Evolutionary conservation across 2,113 vertebrate species (phyloP), one percentile per base, ranked within the genome.

Genomic region (Okapia johnstoni): DNA sequence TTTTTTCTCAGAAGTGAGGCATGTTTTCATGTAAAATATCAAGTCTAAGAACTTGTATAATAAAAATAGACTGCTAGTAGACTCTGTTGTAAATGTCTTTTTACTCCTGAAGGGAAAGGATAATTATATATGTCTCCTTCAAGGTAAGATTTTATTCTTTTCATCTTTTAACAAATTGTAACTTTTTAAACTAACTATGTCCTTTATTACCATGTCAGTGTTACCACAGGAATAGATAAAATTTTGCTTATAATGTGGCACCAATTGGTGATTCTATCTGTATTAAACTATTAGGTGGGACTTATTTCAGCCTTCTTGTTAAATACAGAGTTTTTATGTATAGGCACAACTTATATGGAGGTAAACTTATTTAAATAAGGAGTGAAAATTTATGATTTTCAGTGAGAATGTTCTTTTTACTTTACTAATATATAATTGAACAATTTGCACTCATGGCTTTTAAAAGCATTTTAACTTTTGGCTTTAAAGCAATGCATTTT

Each of bases 361-460:
- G 76, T 54, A 15, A 55, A 63, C 16, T 54, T 43, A 66, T 94
- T 52, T 92, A 61, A 93, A 16, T 60, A 94, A 7, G 28, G 6
- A 15, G 3, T 89, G 14, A 95, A 98, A 90, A 88, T 96, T 26
- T 76, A 91, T 25, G 0, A 66, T 95, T 93, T 98, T 97, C 23
- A 40, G 12, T 95, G 13, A 9, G 10, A 94, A 28, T 4, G 76
- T 70, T 28, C 1, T 46, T 96, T 98, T 97, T 43, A 58, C 17
- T 95, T 91, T 88, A 7, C 52, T 95, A 46, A 48, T 5, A 26
- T 3, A 40, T 76, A 86, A 63, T 70, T 87, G 17, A 95, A 23
- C 9, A 55, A 21, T 96, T 96, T 80, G 70, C 2, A 94, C 33
- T 28, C 4, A 70, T 26, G 83, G 0, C 12, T 97, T 85, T 94